These are phyloP conservation scores for Labroides dimidiatus DNA, from an alignment of 2,797 vertebrate species.

Conservation along the genomic window DNA sequence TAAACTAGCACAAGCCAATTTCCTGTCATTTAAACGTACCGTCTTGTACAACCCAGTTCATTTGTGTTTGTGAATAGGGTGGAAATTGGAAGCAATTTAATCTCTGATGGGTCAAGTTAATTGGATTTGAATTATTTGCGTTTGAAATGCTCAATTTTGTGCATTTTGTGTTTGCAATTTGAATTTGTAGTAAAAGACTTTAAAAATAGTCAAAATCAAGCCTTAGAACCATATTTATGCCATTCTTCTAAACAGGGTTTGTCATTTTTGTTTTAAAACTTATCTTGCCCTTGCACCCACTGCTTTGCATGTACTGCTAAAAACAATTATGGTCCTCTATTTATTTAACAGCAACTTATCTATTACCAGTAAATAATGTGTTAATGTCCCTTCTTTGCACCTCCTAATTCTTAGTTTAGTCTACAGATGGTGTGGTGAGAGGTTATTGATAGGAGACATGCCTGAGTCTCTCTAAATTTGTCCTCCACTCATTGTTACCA, in stretches of 20 bases:
- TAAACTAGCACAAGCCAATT: constrained; percentile 72
- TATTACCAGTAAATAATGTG: constrained; percentile 6
- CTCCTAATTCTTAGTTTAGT: neutral
- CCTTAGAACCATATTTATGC: constrained; percentile 27
- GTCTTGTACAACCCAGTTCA: constrained; percentile 71
- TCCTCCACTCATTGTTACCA: constrained; percentile 45
- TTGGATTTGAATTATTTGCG: constrained; percentile 85
- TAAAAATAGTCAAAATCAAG: constrained; percentile 60
- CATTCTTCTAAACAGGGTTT: constrained; percentile 60
- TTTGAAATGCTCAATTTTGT: constrained; percentile 82
- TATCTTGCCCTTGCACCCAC: constrained; percentile 36
- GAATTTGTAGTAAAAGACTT: constrained; percentile 80
- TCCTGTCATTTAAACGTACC: constrained; percentile 77
- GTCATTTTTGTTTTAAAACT: constrained; percentile 23
- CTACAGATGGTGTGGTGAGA: neutral
- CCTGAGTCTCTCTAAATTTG: constrained; percentile 46
- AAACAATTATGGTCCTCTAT: too few relatives aligned
- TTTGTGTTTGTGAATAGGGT: constrained; percentile 79
- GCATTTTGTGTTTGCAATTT: constrained; percentile 75
- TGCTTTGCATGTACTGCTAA: constrained; percentile 4
- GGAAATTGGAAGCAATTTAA: constrained; percentile 85
- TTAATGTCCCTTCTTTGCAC: constrained; percentile 3
- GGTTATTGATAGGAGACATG: constrained; percentile 3
- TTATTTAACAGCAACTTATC: neutral
- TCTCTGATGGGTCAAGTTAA: constrained; percentile 79